phyloP scores from a whole-genome alignment of 2,888 invertebrate species.

The Diogma glabrata region DNA sequence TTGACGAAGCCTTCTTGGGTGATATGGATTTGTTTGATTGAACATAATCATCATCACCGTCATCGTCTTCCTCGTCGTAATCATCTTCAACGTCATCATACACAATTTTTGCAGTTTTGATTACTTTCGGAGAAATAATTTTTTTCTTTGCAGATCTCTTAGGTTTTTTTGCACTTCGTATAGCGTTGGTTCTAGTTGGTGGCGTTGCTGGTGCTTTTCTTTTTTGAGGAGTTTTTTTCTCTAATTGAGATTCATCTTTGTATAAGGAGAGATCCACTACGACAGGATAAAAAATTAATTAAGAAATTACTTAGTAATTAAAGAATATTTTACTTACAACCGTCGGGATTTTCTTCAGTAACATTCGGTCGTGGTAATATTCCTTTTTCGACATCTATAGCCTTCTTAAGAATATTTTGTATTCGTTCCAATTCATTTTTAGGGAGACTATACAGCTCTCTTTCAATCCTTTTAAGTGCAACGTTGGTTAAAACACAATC shows the following conservation, averaged over 20 bases:
- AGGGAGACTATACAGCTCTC: conserved; percentile 57
- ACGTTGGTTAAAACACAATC: conserved; percentile 82
- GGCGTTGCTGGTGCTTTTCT: conserved; percentile 23
- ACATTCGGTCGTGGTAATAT: conserved; percentile 49
- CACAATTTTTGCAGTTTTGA: background rate
- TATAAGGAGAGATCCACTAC: conserved; percentile 74
- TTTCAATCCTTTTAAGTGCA: conserved; percentile 59
- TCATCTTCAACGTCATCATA: background rate
- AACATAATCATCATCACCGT: background rate
- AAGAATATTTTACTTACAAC: conserved; percentile 49
- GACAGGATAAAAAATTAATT: conserved; percentile 20
- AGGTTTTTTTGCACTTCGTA: background rate
- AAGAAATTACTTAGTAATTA: background rate
- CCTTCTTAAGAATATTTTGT: conserved; percentile 70
- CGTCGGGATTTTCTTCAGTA: conserved; percentile 77
- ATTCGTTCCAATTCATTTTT: conserved; percentile 66
- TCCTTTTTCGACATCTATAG: conserved; percentile 69
- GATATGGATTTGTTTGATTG: background rate
- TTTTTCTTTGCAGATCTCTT: background rate
- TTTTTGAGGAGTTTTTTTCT: conserved; percentile 38
- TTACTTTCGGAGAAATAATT: background rate
- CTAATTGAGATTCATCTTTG: conserved; percentile 71
- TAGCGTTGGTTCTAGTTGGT: background rate
- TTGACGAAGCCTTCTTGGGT: background rate
- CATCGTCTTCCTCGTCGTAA: conserved; percentile 2